These are phyloP conservation scores for Atta cephalotes DNA, from an alignment of 1,140 invertebrate species.

Conservation along the genomic window DNA sequence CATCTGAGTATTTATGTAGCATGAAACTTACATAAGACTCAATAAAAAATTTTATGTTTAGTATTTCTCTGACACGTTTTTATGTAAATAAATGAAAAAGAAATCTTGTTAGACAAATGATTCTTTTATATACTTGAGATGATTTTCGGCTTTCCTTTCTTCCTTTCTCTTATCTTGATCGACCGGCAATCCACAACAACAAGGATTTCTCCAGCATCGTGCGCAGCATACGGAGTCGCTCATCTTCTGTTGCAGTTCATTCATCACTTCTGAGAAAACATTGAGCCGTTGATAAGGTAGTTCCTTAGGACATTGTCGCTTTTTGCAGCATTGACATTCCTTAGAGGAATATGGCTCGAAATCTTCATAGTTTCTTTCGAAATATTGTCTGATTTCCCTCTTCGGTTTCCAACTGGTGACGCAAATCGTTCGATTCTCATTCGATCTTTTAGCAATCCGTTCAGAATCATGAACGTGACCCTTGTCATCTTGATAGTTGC, in stretches of 20 bases:
- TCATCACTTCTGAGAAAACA: constrained; percentile 79
- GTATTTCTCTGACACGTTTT: background rate
- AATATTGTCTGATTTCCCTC: constrained; percentile 66
- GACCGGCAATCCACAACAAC: constrained; percentile 64
- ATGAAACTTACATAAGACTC: background rate
- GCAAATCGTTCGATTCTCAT: constrained; percentile 65
- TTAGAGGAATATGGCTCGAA: constrained; percentile 22
- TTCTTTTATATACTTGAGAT: constrained; percentile 52
- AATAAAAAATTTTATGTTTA: background rate
- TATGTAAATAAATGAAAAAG: background rate
- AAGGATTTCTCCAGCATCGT: constrained; percentile 69
- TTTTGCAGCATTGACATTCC: constrained; percentile 66
- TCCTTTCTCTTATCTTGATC: constrained; percentile 40
- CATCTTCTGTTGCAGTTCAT: constrained; percentile 79
- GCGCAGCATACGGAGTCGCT: constrained; percentile 69
- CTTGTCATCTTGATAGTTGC: constrained; percentile 60
- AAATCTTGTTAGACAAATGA: background rate
- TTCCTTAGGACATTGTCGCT: constrained; percentile 65
- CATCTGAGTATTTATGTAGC: too few species aligned
- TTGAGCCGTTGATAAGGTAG: constrained; percentile 75
- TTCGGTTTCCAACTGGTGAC: constrained; percentile 74
- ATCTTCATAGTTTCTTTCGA: constrained; percentile 63
- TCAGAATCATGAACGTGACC: constrained; percentile 29
- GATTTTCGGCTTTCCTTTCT: constrained; percentile 43
- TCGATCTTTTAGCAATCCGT: constrained; percentile 14